These are phyloP conservation scores for Ailuropoda melanoleuca DNA, from an alignment of 2,113 vertebrate genomes.

Conservation along the genomic window DNA sequence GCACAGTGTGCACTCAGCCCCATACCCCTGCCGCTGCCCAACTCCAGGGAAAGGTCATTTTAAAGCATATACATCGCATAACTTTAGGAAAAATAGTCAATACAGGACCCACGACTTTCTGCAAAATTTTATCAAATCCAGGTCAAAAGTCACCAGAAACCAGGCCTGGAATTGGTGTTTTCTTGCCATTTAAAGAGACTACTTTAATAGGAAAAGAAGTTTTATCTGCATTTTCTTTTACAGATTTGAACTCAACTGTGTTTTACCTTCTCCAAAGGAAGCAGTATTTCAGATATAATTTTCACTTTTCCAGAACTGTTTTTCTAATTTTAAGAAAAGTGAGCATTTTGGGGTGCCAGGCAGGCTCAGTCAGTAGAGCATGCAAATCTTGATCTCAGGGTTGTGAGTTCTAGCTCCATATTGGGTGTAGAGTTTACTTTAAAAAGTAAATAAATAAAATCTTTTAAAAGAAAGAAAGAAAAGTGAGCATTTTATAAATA, in stretches of 20 bases:
- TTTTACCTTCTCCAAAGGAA: background rate
- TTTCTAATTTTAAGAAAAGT: conserved; percentile 18
- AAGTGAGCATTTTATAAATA: background rate
- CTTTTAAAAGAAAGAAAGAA: background rate
- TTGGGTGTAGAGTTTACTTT: background rate
- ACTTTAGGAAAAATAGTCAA: background rate
- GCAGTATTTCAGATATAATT: background rate
- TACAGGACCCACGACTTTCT: background rate
- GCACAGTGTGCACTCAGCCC: background rate
- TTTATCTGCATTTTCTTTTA: background rate
- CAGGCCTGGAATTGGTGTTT: background rate
- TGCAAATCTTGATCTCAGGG: background rate
- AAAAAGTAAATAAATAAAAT: background rate
- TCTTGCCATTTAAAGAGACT: background rate
- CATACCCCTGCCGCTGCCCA: background rate
- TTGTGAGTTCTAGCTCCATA: background rate
- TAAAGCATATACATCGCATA: conserved; percentile 78
- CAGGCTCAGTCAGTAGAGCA: background rate
- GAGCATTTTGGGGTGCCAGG: background rate
- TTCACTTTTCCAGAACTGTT: background rate
- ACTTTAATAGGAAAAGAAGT: conserved; percentile 16
- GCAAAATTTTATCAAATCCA: background rate
- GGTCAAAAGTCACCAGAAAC: background rate
- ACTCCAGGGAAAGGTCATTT: conserved; percentile 90
- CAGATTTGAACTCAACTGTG: background rate